These are phyloP conservation scores for Diabrotica balteata DNA, from an alignment of 2,888 invertebrate genomes.

Conservation along the genomic window DNA sequence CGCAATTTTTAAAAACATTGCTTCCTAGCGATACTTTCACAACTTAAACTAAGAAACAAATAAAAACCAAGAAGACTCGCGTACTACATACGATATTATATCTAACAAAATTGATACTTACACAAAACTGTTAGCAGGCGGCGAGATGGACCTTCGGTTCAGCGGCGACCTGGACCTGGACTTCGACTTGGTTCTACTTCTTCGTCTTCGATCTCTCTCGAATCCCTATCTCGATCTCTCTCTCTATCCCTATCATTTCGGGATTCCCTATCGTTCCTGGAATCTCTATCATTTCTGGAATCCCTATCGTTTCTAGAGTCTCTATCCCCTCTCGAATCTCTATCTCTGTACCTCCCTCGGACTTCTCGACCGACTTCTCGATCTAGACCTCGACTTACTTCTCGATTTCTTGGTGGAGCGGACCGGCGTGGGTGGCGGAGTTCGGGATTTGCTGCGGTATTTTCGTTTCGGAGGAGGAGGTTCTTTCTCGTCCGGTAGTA, in stretches of 20 bases:
- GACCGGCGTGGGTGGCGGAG: slow-evolving; percentile 49
- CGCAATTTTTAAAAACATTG: too few species aligned
- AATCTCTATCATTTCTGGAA: slow-evolving; percentile 41
- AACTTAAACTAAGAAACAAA: too few species aligned
- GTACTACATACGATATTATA: too few species aligned
- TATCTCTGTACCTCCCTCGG: slow-evolving; percentile 56
- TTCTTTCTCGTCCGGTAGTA: slow-evolving; percentile 74
- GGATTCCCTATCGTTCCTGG: slow-evolving; percentile 48
- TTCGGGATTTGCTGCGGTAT: slow-evolving; percentile 72
- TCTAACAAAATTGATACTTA: slow-evolving; percentile 34
- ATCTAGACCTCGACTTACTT: slow-evolving; percentile 46
- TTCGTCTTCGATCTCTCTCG: slow-evolving; percentile 47
- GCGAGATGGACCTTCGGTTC: slow-evolving; percentile 53
- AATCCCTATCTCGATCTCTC: slow-evolving; percentile 49
- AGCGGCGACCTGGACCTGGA: slow-evolving; percentile 45
- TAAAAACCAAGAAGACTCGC: too few species aligned
- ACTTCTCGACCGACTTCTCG: slow-evolving; percentile 62
- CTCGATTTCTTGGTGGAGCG: slow-evolving; percentile 32
- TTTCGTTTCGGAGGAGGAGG: slow-evolving; percentile 77
- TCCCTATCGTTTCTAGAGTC: slow-evolving; percentile 17
- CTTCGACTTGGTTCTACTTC: slow-evolving; percentile 58
- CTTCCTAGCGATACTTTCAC: too few species aligned
- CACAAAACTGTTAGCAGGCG: slow-evolving; percentile 59
- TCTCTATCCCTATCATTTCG: slow-evolving; percentile 57
- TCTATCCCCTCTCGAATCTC: slow-evolving; percentile 49